These are phyloP conservation scores for Erithacus rubecula DNA, from an alignment of 2,797 vertebrate genomes.

Conservation along the genomic window DNA sequence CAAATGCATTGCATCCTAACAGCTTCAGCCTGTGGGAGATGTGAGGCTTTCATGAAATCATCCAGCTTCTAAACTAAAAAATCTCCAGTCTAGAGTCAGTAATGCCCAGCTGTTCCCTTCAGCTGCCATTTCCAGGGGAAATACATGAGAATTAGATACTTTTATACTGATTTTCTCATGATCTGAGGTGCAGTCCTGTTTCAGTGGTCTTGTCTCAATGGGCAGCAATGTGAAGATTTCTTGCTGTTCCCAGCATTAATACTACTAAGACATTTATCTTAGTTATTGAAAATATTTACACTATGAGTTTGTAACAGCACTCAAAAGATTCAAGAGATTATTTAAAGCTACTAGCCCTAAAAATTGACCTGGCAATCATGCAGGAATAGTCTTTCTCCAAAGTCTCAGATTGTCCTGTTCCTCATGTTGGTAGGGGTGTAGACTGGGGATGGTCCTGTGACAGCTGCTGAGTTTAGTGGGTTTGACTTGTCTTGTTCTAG, in stretches of 20 bases:
- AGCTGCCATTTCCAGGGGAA: neutral
- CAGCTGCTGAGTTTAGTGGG: neutral
- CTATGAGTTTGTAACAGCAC: neutral
- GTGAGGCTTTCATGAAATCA: neutral
- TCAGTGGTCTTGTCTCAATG: neutral
- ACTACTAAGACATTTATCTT: neutral
- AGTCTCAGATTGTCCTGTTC: neutral
- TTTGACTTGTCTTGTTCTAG: neutral
- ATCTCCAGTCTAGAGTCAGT: neutral
- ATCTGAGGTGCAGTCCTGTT: neutral
- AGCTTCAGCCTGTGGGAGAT: neutral
- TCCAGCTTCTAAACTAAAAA: neutral
- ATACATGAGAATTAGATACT: neutral
- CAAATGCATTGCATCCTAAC: neutral
- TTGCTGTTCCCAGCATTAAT: neutral
- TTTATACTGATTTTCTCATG: neutral
- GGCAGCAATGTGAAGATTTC: neutral
- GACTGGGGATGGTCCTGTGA: accelerated
- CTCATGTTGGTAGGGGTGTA: accelerated
- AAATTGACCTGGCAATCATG: neutral
- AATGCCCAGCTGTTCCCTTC: neutral
- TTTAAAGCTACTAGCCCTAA: neutral
- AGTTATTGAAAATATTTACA: neutral
- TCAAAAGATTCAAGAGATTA: neutral
- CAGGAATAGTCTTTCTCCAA: neutral